These are phyloP conservation scores for Melanogrammus aeglefinus DNA, from an alignment of 2,797 vertebrate genomes.

Conservation along the genomic window DNA sequence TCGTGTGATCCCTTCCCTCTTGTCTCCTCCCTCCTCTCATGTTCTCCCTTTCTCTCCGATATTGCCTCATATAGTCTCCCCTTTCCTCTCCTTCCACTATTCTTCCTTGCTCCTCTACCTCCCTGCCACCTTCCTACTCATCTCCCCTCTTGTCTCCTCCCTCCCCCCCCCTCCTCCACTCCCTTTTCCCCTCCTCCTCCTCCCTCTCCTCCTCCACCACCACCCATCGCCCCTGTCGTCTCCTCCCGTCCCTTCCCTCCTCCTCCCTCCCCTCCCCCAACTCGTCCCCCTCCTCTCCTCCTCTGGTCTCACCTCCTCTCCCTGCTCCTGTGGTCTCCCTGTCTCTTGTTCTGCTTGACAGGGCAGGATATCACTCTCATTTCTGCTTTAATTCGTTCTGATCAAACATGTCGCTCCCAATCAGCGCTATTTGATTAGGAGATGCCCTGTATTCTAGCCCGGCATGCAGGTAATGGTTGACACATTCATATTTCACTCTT, in stretches of 20 bases:
- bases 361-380: slow-evolving; percentile 70
- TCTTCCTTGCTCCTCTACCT: not conserved
- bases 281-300: not conserved
- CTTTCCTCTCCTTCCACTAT: slow-evolving; percentile 8
- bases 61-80: not conserved
- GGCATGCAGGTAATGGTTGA: slow-evolving; percentile 61
- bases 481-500: slow-evolving; percentile 52
- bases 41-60: not conserved
- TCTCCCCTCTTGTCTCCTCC: slow-evolving; percentile 1
- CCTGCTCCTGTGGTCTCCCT: slow-evolving; percentile 16
- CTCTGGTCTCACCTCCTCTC: slow-evolving; percentile 15
- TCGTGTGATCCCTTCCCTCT: not conserved
- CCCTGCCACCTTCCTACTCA: no score
- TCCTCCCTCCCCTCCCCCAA: not conserved
- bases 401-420: slow-evolving; percentile 75
- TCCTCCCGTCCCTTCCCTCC: slow-evolving; percentile 4
- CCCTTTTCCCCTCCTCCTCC: slow-evolving; percentile 1
- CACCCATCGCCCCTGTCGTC: not conserved
- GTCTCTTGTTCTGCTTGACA: slow-evolving; percentile 61
- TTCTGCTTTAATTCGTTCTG: slow-evolving; percentile 73
- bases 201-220: not conserved
- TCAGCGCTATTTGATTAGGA: slow-evolving; percentile 67
- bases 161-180: not conserved
- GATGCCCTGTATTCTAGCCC: slow-evolving; percentile 57
- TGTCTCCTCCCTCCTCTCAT: slow-evolving; percentile 3